phyloP scores from a whole-genome alignment of 2,113 vertebrate species.

The Syrmaticus mikado region DNA sequence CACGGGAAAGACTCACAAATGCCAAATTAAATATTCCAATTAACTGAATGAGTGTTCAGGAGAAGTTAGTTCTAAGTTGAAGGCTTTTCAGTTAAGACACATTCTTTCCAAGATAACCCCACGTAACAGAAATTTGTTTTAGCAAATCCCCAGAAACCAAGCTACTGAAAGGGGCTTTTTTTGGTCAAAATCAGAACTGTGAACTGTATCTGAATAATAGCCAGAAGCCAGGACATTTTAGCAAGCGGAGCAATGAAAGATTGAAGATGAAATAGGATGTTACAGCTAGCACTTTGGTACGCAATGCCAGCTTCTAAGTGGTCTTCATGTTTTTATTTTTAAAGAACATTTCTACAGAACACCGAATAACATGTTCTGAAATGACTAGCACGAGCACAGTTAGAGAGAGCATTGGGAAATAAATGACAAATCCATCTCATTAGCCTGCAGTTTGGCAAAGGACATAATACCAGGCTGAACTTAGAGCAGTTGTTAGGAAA shows the following conservation, averaged over 20 bases:
- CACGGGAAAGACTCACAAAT: neutral
- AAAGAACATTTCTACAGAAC: neutral
- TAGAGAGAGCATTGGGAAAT: neutral
- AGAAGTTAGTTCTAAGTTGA: neutral
- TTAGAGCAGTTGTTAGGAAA: neutral
- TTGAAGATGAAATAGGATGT: neutral
- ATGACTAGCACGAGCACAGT: neutral
- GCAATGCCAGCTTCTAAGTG: neutral
- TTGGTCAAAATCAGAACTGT: neutral
- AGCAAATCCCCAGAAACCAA: neutral
- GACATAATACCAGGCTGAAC: neutral
- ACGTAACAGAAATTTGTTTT: neutral
- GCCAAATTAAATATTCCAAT: neutral
- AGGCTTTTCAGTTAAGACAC: neutral
- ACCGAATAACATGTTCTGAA: neutral
- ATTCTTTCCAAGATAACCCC: neutral
- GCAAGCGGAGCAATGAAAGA: neutral
- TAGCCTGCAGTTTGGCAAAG: neutral
- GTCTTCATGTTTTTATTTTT: neutral
- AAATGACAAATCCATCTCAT: neutral
- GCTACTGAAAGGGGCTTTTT: neutral
- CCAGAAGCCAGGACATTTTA: neutral
- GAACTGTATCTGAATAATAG: neutral
- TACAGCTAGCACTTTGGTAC: neutral
- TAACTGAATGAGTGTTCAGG: neutral